Percentiles rank a stretch among this genome's conserved stretches.
These are phyloP conservation scores for Nymphalis c-album DNA, from an alignment of 2,888 invertebrate genomes.

Conservation along the genomic window DNA sequence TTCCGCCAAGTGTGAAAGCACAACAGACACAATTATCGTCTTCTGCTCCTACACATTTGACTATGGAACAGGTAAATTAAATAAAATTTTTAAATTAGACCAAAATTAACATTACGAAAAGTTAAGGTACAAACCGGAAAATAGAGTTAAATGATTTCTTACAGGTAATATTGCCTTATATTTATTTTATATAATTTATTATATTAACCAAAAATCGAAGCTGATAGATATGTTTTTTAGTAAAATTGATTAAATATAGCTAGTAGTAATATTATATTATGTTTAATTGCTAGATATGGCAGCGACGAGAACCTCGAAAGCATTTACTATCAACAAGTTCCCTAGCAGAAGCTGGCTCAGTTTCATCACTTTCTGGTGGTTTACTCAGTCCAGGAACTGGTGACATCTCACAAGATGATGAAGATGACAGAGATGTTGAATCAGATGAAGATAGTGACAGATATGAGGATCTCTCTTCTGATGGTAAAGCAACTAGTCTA, in stretches of 20 bases:
- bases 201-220: too few species aligned
- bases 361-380: conserved; percentile 91
- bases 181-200: too few species aligned
- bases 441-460: conserved; percentile 93
- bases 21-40: conserved; percentile 87
- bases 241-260: too few species aligned
- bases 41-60: conserved; percentile 92
- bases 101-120: too few species aligned
- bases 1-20: conserved; percentile 64
- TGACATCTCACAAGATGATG: conserved; percentile 91
- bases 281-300: conserved; percentile 85
- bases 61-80: conserved; percentile 83
- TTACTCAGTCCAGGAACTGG: conserved; percentile 91
- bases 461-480: conserved; percentile 92
- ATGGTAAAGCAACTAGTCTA: conserved; percentile 71
- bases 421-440: conserved; percentile 86
- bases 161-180: too few species aligned
- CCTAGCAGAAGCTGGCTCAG: conserved; percentile 91
- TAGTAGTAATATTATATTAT: not conserved
- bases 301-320: conserved; percentile 91
- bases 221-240: too few species aligned
- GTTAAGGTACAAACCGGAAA: too few species aligned
- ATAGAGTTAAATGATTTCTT: too few species aligned
- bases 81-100: conserved; percentile 10
- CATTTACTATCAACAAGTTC: conserved; percentile 93